These are phyloP conservation scores for Pocillopora verrucosa DNA, from an alignment of 64 coral and sea anemone genomes.

Conservation along the genomic window DNA sequence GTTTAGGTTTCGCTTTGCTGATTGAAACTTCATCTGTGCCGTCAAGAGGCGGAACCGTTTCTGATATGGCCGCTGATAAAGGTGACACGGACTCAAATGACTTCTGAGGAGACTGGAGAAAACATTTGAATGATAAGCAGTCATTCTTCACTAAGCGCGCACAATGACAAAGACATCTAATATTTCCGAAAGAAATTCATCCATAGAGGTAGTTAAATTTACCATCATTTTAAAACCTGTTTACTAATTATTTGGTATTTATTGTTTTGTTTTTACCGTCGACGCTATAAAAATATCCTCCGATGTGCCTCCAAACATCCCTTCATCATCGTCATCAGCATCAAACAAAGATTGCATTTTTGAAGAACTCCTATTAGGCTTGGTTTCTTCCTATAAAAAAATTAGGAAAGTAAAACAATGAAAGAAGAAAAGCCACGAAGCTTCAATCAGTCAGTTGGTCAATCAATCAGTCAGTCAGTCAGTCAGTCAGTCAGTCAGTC, in stretches of 20 bases:
- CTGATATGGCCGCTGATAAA: slow-evolving; percentile 18
- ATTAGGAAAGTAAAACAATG: background rate
- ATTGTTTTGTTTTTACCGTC: background rate
- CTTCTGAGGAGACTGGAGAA: slow-evolving; percentile 23
- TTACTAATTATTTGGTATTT: no score
- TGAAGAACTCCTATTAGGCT: slow-evolving; percentile 3
- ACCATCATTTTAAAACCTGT: no score
- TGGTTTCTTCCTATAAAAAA: background rate
- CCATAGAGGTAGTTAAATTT: no score
- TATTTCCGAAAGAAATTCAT: no score
- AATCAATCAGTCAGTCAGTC: no score
- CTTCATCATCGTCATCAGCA: slow-evolving; percentile 50
- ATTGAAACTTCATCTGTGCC: background rate
- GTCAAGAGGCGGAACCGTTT: background rate
- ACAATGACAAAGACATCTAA: no score
- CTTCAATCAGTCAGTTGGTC: no score
- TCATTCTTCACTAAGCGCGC: no score
- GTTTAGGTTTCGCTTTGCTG: slow-evolving; percentile 35
- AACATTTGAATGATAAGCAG: background rate
- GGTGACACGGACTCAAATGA: slow-evolving; percentile 17
- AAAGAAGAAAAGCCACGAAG: no score
- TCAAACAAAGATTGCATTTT: slow-evolving; percentile 62
- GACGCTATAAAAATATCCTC: slow-evolving; percentile 59
- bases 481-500: no score
- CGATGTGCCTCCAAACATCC: slow-evolving; percentile 53